phyloP scores from a whole-genome alignment of 2,113 vertebrate genomes.

The Hiodon tergisus region DNA sequence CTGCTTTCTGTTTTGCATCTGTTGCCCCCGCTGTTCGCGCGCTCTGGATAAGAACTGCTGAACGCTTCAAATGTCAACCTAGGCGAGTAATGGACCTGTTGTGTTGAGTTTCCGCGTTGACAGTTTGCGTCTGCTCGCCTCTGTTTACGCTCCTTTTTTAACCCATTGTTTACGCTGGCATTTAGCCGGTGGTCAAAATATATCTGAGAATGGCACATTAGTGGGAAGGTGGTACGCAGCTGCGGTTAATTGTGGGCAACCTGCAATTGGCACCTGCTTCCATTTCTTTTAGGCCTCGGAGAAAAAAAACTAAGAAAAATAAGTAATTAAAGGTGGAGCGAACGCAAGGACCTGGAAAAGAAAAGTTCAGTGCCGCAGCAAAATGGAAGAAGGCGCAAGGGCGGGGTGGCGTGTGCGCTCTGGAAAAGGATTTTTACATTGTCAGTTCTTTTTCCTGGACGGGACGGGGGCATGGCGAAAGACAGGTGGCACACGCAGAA shows the following conservation, averaged over 20 bases:
- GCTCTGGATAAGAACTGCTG: no score
- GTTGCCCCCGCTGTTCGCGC: no score
- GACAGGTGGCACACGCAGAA: neutral
- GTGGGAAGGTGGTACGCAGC: neutral
- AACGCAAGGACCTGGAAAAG: neutral
- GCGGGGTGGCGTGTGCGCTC: neutral
- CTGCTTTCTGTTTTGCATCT: no score
- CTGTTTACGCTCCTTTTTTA: neutral
- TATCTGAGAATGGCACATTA: neutral
- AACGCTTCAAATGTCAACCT: no score
- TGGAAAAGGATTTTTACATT: neutral
- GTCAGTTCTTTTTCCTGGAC: neutral
- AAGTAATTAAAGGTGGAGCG: neutral
- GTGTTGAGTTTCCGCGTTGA: neutral
- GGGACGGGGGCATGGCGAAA: neutral
- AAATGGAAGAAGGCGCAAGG: neutral
- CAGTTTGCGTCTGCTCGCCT: neutral
- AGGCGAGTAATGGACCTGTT: no score
- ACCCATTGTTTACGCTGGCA: neutral
- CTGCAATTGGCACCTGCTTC: neutral
- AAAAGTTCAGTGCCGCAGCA: neutral
- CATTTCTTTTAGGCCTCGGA: neutral
- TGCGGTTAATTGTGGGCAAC: constrained; percentile 1
- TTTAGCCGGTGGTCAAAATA: constrained; percentile 10
- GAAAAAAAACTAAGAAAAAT: neutral